Evolutionary conservation across 2,797 vertebrate species (phyloP).

Genomic region (Gila robusta): DNA sequence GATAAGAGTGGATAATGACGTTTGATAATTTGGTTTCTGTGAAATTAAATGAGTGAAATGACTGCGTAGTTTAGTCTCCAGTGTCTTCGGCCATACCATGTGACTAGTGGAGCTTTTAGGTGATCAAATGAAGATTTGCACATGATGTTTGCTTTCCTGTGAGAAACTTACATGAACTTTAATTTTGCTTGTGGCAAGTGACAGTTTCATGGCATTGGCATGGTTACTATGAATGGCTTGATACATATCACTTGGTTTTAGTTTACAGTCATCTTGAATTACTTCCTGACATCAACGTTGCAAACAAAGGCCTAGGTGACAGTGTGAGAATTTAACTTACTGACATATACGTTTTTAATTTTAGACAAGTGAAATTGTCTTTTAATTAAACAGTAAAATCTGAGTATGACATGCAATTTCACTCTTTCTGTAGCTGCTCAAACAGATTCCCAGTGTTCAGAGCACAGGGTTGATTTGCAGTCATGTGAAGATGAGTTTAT

Average conservation of each 20-base stretch:
- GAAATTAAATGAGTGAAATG: conserved; percentile 3
- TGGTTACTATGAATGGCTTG: conserved; percentile 16
- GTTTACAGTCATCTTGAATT: conserved; percentile 23
- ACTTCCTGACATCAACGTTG: background rate
- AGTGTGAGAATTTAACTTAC: background rate
- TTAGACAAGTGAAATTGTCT: background rate
- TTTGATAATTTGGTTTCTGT: background rate
- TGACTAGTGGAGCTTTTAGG: background rate
- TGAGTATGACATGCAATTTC: background rate
- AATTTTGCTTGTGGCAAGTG: conserved; percentile 32
- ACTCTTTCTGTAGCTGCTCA: background rate
- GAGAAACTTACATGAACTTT: conserved; percentile 29
- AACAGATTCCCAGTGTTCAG: conserved; percentile 20
- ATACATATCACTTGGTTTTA: conserved; percentile 15
- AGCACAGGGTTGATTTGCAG: conserved; percentile 45
- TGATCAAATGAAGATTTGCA: conserved; percentile 39
- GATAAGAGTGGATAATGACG: conserved; percentile 25
- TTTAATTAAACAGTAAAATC: background rate
- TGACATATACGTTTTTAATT: background rate
- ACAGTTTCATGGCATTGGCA: conserved; percentile 12
- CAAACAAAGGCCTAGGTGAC: background rate
- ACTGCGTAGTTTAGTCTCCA: background rate
- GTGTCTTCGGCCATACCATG: background rate
- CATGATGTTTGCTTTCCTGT: conserved; percentile 36
- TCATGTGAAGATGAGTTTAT: conserved; percentile 55